phyloP scores from a whole-genome alignment of 1,140 invertebrate genomes.

The Dendroctonus valens region DNA sequence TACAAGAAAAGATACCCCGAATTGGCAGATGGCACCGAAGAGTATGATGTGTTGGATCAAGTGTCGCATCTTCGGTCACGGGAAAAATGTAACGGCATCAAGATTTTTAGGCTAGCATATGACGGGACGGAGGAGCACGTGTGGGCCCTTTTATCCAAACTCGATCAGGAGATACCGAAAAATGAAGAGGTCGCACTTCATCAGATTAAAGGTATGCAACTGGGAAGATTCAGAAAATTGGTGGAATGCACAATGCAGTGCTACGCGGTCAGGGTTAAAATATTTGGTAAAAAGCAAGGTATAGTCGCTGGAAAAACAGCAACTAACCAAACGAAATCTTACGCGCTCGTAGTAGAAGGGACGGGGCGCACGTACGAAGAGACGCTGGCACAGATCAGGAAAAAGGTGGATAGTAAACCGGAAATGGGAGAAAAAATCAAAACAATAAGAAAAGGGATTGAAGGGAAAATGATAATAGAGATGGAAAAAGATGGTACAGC shows the following conservation, averaged over 20 bases:
- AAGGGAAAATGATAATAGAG: slow-evolving; percentile 7
- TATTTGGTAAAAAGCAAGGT: too few species aligned
- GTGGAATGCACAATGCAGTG: slow-evolving; percentile 11
- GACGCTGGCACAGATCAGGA: slow-evolving; percentile 2
- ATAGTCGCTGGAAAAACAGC: slow-evolving; percentile 9
- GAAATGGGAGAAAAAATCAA: slow-evolving; percentile 1
- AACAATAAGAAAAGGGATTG: slow-evolving; percentile 1
- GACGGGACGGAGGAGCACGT: background rate
- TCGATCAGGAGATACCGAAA: background rate
- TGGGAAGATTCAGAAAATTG: slow-evolving; percentile 9
- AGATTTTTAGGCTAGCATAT: slow-evolving; percentile 4
- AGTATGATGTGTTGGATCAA: slow-evolving; percentile 7
- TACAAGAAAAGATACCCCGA: slow-evolving; percentile 26
- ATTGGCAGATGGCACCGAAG: slow-evolving; percentile 1
- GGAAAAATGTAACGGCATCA: background rate
- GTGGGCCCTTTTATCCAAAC: background rate
- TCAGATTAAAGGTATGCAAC: background rate
- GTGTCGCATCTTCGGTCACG: background rate
- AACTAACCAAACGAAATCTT: background rate
- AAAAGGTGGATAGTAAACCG: background rate
- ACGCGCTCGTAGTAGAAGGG: slow-evolving; percentile 4
- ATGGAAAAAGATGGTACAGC: background rate
- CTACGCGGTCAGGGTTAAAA: slow-evolving; percentile 1
- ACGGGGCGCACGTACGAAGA: background rate
- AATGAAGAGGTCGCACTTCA: slow-evolving; percentile 8